Conservation (phyloP, 1,140 invertebrate species). For the Tetragnatha versicolor region DNA sequence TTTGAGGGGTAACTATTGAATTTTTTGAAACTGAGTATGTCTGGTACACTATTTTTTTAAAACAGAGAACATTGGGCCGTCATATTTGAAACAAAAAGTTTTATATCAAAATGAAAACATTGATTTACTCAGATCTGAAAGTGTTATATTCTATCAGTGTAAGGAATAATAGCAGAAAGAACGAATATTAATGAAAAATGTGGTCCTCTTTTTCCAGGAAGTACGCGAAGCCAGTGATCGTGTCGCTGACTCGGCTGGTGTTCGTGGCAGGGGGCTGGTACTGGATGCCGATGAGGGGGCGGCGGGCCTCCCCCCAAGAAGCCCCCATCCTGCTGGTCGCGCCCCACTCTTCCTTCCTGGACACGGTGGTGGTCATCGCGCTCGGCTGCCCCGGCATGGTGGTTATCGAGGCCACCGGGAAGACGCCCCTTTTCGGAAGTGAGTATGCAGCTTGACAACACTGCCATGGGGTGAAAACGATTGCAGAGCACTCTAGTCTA, state of each 20-base stretch:
- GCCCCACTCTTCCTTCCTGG: conserved; percentile 90
- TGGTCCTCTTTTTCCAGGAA: not conserved
- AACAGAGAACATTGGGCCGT: not conserved
- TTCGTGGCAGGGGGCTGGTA: conserved; percentile 84
- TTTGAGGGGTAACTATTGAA: not conserved
- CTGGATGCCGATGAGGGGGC: conserved; percentile 74
- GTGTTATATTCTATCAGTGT: not conserved
- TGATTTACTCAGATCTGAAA: too few relatives aligned
- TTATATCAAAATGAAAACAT: too few relatives aligned
- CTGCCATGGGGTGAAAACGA: too few relatives aligned
- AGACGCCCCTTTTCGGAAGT: conserved; percentile 88
- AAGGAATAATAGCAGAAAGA: too few relatives aligned
- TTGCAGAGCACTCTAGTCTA: too few relatives aligned
- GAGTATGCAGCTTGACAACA: too few relatives aligned
- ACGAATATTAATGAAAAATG: too few relatives aligned
- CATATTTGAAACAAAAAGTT: too few relatives aligned
- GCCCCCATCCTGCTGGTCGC: conserved; percentile 87
- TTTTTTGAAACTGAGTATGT: not conserved
- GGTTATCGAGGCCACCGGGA: conserved; percentile 80
- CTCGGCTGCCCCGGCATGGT: conserved; percentile 86
- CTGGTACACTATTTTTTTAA: not conserved
- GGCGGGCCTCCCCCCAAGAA: conserved; percentile 71
- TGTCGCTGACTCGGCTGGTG: conserved; percentile 73
- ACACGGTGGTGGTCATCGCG: conserved; percentile 81
- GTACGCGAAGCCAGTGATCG: conserved; percentile 21